Evolutionary conservation across 2,113 vertebrate genomes (phyloP), one percentile per base, ranked within the genome.

Genomic region (Oryzias javanicus): DNA sequence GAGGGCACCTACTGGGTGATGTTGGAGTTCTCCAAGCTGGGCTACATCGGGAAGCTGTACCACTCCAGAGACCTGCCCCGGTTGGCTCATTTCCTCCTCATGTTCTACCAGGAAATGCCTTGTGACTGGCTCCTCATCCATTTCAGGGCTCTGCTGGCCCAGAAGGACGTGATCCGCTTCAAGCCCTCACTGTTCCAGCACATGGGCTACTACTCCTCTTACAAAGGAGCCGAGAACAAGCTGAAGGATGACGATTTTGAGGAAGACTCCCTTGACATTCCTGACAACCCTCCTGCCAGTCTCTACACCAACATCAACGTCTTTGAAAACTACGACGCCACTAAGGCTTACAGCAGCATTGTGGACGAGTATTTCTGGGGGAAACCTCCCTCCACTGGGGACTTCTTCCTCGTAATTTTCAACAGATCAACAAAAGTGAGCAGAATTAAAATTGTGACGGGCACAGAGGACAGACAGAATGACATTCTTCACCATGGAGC

Each of bases 101-200:
- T 99, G 97, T 99, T 99, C 88, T 99, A 99, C 91, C 97, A 99
- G 89, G 97, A 99, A 86, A 99, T 99, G 97, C 97, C 97, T 85
- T 99, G 97, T 0, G 97, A 99, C 72, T 99, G 97, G 97, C 85
- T 99, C 24, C 91, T 99, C 40, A 96, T 96, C 80, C 96, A 99
- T 88, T 99, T 99, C 55, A 88, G 95, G 49, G 93, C 93, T 42
- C 86, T 99, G 1, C 76, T 99, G 82, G 95, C 96, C 65, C 97
- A 99, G 85, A 98, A 97, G 83, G 97, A 98, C 24, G 88, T 88
- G 67, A 86, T 89, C 60, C 93, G 97, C 64, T 99, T 99, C 87
- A 98, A 98, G 82, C 96, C 97, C 52, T 99, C 97, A n/a, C 90
- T 99, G 51, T 99, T 99, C 82, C 97, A 99, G 74, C 97, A 99